Evolutionary conservation across 53 echinoderm and acorn worm species (phyloP).

Genomic region (Arbacia lixula): DNA sequence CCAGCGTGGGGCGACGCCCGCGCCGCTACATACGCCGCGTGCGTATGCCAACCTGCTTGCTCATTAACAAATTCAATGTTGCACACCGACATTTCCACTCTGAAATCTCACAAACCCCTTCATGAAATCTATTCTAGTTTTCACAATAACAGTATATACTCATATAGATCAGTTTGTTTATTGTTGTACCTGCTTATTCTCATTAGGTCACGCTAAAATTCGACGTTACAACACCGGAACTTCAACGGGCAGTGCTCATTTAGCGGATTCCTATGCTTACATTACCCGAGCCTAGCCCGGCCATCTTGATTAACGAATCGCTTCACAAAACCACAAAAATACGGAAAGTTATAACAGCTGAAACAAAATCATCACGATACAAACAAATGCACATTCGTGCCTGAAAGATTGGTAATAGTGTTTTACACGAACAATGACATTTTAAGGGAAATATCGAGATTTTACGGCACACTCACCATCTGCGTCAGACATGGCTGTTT

Average conservation of each 20-base stretch:
- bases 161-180: not conserved
- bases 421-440: not conserved
- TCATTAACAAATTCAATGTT: slow-evolving; percentile 54
- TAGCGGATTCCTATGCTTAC: slow-evolving; percentile 50
- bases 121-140: not conserved
- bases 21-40: slow-evolving; percentile 48
- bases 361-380: not conserved
- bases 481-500: slow-evolving; percentile 37
- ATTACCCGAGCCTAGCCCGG: slow-evolving; percentile 60
- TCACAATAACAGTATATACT: not conserved
- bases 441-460: not conserved
- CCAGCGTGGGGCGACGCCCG: slow-evolving; percentile 39
- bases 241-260: slow-evolving; percentile 10
- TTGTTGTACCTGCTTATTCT: too few relatives aligned
- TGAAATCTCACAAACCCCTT: not conserved
- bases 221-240: slow-evolving; percentile 44
- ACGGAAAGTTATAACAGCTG: not conserved
- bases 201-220: not conserved
- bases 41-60: slow-evolving; percentile 39
- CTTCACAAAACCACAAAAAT: slow-evolving; percentile 18
- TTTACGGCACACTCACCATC: slow-evolving; percentile 35
- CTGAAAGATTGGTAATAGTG: not conserved
- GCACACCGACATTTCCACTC: slow-evolving; percentile 37
- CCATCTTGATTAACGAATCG: slow-evolving; percentile 57
- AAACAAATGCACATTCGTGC: not conserved